Base-by-base conservation (phyloP, 35 echinoderm and acorn worm genomes). In the Anneissia japonica region DNA sequence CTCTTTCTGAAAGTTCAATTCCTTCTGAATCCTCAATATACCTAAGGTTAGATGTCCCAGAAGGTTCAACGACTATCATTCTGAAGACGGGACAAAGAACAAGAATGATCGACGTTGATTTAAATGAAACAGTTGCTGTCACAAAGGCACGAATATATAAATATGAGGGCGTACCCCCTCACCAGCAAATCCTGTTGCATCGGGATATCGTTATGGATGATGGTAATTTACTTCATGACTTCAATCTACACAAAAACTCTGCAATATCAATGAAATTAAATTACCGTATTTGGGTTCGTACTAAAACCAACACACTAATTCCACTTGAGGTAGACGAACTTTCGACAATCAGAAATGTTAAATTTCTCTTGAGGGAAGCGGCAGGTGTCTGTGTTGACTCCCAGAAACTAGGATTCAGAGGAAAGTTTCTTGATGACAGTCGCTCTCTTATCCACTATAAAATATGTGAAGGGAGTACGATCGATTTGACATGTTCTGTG, bases 61-160 rank as follows among this genome's bases (percentile, higher is more conserved):
- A 82, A 32, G 87, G 87, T 33, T 82, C 46, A 16, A 34, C 81
- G 12, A 17, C 87, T 74, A 79, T 89, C 51, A 76, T 75, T 79
- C 30, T 89, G 12, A 89, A 80, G 31, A 89, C 79, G 23, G 80
- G 77, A 19, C 46, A 79, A 12, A 73, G 72, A 30, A 85, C 83
- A 32, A 38, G 80, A 34, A 80, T 74, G 26, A 78, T 91, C 30
- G 89, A 84, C 9, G 84, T 91, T 34, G 46, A 64, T 14, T 36
- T 36, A 0, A 36, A 45, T 31, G 89, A 91, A 29, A 91, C 89
- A 17, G 77, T 91, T 0, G 89, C 89, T 2, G 77, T 77, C 17
- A 84, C 83, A 29, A 91, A 91, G 82, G 40, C 73, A 0, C 75
- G 89, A 26, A 91, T 91, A 34, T 91, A 86, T 74, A 85, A 91